Conservation (phyloP, 2,113 vertebrate genomes). For the Trematocara macrostoma region DNA sequence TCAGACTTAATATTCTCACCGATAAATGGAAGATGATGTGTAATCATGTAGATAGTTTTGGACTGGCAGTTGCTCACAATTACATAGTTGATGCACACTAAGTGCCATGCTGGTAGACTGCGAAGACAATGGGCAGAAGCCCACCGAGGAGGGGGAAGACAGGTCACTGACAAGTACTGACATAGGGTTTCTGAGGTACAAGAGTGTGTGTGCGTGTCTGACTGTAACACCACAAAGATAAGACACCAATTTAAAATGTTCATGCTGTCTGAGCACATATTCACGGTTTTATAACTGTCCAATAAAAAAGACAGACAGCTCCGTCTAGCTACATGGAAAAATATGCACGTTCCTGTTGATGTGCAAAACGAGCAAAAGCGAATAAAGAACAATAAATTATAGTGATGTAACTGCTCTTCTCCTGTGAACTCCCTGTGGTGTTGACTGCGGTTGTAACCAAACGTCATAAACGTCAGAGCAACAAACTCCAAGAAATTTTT, state of each 20-base stretch:
- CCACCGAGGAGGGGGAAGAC: not conserved
- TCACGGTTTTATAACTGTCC: conserved; percentile 3
- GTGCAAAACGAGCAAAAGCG: not conserved
- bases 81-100: conserved; percentile 40
- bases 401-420: not conserved
- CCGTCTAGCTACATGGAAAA: not conserved
- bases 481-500: not conserved
- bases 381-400: not conserved
- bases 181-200: not conserved
- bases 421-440: not conserved
- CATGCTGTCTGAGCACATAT: conserved; percentile 38
- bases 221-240: not conserved
- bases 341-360: not conserved
- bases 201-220: not conserved
- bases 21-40: conserved; percentile 47
- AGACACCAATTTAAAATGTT: conserved; percentile 49
- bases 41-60: conserved; percentile 50
- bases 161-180: conserved; percentile 27
- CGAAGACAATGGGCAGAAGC: conserved; percentile 1
- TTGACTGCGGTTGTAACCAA: not conserved
- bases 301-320: conserved; percentile 3
- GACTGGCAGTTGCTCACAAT: conserved; percentile 51
- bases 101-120: conserved; percentile 28
- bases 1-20: conserved; percentile 30
- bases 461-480: not conserved